These are phyloP conservation scores for Propithecus perrieri DNA, from an alignment of 2,797 vertebrate genomes.

Conservation along the genomic window DNA sequence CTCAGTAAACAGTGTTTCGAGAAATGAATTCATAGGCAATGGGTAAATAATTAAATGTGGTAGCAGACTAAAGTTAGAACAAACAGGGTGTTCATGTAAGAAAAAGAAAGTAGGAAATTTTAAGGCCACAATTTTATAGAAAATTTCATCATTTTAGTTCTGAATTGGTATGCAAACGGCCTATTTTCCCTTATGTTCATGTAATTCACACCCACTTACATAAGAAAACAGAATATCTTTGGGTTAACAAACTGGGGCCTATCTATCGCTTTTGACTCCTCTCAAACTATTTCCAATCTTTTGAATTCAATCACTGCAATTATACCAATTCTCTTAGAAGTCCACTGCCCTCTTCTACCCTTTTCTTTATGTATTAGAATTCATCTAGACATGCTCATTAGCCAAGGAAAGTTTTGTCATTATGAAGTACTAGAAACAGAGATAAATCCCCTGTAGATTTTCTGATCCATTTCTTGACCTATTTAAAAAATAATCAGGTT, in stretches of 20 bases:
- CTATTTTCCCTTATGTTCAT: not conserved
- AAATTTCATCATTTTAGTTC: conserved; percentile 14
- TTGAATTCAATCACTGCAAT: conserved; percentile 52
- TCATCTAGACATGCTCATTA: conserved; percentile 70
- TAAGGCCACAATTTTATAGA: not conserved
- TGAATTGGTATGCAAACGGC: not conserved
- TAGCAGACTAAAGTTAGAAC: not conserved
- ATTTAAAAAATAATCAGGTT: conserved; percentile 76
- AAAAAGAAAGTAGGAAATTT: not conserved
- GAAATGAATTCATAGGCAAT: not conserved
- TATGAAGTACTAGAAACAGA: conserved; percentile 72
- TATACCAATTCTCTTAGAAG: conserved; percentile 53
- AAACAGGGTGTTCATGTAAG: not conserved
- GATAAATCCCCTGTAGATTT: conserved; percentile 76
- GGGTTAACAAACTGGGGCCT: conserved; percentile 6
- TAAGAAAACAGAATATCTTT: not conserved
- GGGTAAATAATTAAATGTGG: not conserved
- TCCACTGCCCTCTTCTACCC: conserved; percentile 53
- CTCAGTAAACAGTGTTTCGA: not conserved
- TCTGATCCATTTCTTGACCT: conserved; percentile 80
- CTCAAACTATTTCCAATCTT: conserved; percentile 39
- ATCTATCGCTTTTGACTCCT: not conserved
- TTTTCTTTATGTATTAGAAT: conserved; percentile 67
- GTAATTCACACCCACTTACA: not conserved
- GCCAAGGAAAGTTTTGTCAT: conserved; percentile 71